Conservation (phyloP, 1,140 invertebrate genomes). For the Cydia splendana region DNA sequence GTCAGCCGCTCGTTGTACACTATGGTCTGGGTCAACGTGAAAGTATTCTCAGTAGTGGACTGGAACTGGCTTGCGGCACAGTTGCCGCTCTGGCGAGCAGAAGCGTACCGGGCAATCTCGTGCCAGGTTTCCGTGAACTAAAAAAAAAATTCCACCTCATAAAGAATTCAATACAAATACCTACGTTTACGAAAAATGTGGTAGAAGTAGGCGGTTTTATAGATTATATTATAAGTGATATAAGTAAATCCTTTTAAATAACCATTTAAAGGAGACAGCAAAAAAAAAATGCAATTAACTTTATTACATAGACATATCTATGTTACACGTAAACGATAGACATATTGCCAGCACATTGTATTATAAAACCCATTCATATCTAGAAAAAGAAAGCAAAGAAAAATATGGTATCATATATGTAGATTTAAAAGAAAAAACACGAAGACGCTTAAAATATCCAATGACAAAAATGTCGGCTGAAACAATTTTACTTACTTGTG, state of each 20-base stretch:
- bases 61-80: background rate
- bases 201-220: background rate
- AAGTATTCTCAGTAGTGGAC: background rate
- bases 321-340: too few species aligned
- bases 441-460: too few species aligned
- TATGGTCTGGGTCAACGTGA: constrained; percentile 17
- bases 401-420: too few species aligned
- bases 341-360: too few species aligned
- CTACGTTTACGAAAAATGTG: background rate
- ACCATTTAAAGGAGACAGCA: too few species aligned
- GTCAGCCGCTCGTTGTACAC: constrained; percentile 12
- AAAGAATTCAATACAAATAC: background rate
- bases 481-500: background rate
- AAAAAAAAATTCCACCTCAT: background rate
- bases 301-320: too few species aligned
- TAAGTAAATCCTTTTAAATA: background rate
- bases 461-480: background rate
- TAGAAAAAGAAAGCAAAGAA: too few species aligned
- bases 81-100: constrained; percentile 6
- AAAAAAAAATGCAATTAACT: too few species aligned
- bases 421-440: too few species aligned
- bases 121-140: constrained; percentile 6
- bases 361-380: too few species aligned
- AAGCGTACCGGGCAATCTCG: background rate
- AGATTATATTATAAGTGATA: background rate